phyloP scores from a whole-genome alignment of 2,113 vertebrate genomes.

The Corythornis cristatus region DNA sequence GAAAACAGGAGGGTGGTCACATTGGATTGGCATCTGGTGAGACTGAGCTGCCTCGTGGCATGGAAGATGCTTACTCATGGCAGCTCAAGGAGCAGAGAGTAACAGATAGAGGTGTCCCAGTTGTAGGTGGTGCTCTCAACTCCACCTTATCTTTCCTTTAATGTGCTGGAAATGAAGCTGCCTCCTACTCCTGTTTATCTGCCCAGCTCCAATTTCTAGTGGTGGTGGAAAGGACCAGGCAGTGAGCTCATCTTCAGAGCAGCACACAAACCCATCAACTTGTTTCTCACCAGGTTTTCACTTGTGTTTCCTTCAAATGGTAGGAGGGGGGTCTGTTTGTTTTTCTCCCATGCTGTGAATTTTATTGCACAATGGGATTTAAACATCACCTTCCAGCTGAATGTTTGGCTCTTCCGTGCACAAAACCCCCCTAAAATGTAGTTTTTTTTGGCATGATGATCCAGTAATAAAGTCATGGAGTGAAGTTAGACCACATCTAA shows the following conservation, averaged over 20 bases:
- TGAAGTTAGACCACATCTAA: background rate
- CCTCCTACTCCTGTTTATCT: background rate
- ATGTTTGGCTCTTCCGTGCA: background rate
- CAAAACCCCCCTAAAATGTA: background rate
- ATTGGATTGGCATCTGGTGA: background rate
- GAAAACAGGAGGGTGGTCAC: background rate
- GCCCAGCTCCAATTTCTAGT: background rate
- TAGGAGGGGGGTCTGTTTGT: background rate
- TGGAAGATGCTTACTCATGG: background rate
- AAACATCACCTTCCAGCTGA: background rate
- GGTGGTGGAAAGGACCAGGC: background rate
- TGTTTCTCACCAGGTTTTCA: background rate
- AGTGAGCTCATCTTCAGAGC: background rate
- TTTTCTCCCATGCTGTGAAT: background rate
- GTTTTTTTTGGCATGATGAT: background rate
- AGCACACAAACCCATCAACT: background rate
- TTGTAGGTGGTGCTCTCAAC: background rate
- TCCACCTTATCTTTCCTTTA: background rate
- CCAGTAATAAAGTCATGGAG: background rate
- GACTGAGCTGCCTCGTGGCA: background rate
- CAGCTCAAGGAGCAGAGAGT: background rate
- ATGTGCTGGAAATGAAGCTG: background rate
- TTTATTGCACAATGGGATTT: background rate
- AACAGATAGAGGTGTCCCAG: background rate
- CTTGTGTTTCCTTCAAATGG: background rate